Base-by-base conservation (phyloP, 2,888 invertebrate species). In the Aleiodes alternator region DNA sequence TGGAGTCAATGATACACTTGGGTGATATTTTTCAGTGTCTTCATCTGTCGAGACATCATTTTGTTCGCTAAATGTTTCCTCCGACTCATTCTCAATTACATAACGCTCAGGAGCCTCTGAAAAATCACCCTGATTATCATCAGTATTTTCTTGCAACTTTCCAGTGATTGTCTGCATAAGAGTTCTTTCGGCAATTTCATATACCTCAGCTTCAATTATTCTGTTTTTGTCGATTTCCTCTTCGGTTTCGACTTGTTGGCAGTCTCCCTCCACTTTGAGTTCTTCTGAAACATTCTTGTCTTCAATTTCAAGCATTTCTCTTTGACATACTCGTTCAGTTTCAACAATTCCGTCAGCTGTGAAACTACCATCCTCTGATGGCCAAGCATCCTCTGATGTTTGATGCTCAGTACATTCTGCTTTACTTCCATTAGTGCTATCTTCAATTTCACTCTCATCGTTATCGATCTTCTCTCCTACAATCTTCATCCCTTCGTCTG, bases 41-140 rank as follows among this genome's bases (percentile, higher is more conserved):
- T n/a, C 16, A 16, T 64, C 64, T 48, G 38, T 16, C 8, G 64
- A 48, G 5, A 48, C 48, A 4, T 64, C 64, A 3, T 64, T 48
- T 9, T 64, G 48, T 4, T 23, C 48, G 8, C 14, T 14, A 5
- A 48, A 48, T 9, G 64, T 64, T 29, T 48, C 48, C 4, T 64
- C 48, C 8, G 64, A 64, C 23, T 64, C 64, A 48, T 14, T 23
- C 16, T 64, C 64, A 11, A 64, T 9, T 11, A 64, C 16, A 34
- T 14, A 59, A 34, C 59, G 59, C 11, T 57, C 57, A 57, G 56
- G 8, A 7, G 6, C 9, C 6, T 57, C 12, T 9, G 29, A 12
- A 1, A 23, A 31, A 9, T 31, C 3, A 6, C 5, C 4, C 3
- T 12, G 31, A 5, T n/a, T 3, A n/a, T 14, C n/a, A 8, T 14